phyloP scores from a whole-genome alignment of 2,797 vertebrate species.

The Pelodytes ibericus region DNA sequence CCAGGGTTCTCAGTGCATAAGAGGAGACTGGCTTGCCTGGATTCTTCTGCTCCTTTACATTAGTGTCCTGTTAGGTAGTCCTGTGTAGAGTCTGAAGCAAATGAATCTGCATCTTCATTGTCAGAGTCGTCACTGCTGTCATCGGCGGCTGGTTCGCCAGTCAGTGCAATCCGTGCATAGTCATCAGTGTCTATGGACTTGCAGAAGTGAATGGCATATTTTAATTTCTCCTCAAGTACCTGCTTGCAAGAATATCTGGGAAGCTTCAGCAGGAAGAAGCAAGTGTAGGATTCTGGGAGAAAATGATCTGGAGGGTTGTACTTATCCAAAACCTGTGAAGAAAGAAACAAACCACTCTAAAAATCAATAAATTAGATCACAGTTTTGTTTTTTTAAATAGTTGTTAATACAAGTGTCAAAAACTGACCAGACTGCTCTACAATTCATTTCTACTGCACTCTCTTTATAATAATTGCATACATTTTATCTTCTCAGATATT shows the following conservation, averaged over 20 bases:
- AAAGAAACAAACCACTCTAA: neutral
- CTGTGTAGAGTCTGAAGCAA: conserved; percentile 96
- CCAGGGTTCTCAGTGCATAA: conserved; percentile 51
- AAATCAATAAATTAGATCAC: no score
- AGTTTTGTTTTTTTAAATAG: no score
- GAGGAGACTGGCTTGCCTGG: neutral
- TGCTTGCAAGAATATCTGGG: conserved; percentile 96
- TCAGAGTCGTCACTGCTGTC: conserved; percentile 97
- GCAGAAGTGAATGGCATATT: conserved; percentile 98
- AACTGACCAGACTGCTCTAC: no score
- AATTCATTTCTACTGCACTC: no score
- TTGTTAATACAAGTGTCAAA: no score
- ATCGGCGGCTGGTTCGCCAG: conserved; percentile 89
- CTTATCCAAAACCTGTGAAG: conserved; percentile 90
- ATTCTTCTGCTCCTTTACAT: neutral
- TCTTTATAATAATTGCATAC: no score
- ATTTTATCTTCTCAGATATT: no score
- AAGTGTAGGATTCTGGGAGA: conserved; percentile 97
- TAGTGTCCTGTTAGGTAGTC: conserved; percentile 96
- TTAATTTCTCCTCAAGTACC: conserved; percentile 96
- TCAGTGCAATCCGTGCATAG: conserved; percentile 95
- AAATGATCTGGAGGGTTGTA: conserved; percentile 98
- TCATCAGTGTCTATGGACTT: conserved; percentile 98
- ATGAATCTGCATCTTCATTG: conserved; percentile 96
- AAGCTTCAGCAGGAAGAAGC: conserved; percentile 97